phyloP scores from a whole-genome alignment of 2,888 invertebrate genomes.

The Muscina levida region DNA sequence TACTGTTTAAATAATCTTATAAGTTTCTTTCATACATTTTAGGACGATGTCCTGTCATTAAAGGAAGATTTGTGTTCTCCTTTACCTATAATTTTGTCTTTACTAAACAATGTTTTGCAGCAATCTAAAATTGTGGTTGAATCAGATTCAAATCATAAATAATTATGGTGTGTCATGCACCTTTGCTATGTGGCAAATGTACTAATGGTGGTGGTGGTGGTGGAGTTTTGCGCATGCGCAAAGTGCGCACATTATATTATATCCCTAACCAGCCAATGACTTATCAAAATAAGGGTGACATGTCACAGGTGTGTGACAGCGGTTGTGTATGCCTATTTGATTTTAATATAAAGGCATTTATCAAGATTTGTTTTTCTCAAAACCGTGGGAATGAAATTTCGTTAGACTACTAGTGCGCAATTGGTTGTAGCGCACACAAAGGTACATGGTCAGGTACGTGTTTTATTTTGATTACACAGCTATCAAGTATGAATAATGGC shows the following conservation, averaged over 20 bases:
- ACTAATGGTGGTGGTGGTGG: neutral
- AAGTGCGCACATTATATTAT: too few species aligned
- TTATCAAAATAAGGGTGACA: constrained; percentile 29
- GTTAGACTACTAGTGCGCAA: neutral
- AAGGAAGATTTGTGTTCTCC: too few species aligned
- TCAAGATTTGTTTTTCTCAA: constrained; percentile 4
- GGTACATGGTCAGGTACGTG: constrained; percentile 19
- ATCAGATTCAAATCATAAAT: constrained; percentile 10
- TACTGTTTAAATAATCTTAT: too few species aligned
- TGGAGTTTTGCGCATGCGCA: constrained; percentile 5
- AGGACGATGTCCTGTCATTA: too few species aligned
- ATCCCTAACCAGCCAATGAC: neutral
- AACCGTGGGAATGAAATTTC: constrained; percentile 26
- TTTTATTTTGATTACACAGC: neutral
- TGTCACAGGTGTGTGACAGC: constrained; percentile 22
- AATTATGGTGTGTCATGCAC: neutral
- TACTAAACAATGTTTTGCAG: constrained; percentile 1
- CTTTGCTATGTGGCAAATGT: neutral
- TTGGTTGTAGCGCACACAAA: neutral
- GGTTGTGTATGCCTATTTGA: neutral
- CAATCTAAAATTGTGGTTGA: neutral
- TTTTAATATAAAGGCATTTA: constrained; percentile 23
- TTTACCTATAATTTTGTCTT: too few species aligned
- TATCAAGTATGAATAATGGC: neutral
- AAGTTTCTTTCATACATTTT: too few species aligned